phyloP scores from a whole-genome alignment of 2,797 vertebrate species.

The Typhlichthys subterraneus region DNA sequence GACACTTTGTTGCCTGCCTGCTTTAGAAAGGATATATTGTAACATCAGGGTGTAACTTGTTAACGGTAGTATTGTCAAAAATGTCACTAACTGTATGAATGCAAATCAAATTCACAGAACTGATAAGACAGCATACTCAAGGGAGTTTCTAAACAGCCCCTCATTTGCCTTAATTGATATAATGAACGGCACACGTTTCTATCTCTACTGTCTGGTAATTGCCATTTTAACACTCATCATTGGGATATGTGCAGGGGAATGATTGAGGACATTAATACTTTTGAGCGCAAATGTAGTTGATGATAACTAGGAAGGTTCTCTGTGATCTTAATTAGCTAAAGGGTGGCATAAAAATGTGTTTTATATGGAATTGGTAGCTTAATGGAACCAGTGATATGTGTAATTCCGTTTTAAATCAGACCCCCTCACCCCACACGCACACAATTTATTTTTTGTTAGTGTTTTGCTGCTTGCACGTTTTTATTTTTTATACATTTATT shows the following conservation, averaged over 20 bases:
- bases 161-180: conserved; percentile 82
- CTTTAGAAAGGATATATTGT: too few relatives aligned
- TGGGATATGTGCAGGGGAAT: conserved; percentile 74
- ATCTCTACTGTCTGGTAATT: conserved; percentile 78
- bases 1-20: too few relatives aligned
- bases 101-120: conserved; percentile 62
- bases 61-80: too few relatives aligned
- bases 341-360: conserved; percentile 60
- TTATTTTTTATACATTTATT: neutral
- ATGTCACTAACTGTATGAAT: conserved; percentile 46
- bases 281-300: conserved; percentile 69
- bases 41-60: too few relatives aligned
- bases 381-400: conserved; percentile 37
- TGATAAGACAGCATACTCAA: conserved; percentile 68
- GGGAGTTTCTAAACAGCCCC: conserved; percentile 74
- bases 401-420: conserved; percentile 57
- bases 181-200: conserved; percentile 77
- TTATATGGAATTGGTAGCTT: conserved; percentile 60
- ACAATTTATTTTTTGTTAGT: too few relatives aligned
- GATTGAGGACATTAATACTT: conserved; percentile 75
- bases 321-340: conserved; percentile 73
- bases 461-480: neutral
- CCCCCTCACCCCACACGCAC: too few relatives aligned
- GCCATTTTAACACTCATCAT: conserved; percentile 80
- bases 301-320: conserved; percentile 57